Percentiles rank a stretch among this genome's conserved stretches.
These are phyloP conservation scores for Heteromyza rotundicornis DNA, from an alignment of 2,888 invertebrate species.

Conservation along the genomic window DNA sequence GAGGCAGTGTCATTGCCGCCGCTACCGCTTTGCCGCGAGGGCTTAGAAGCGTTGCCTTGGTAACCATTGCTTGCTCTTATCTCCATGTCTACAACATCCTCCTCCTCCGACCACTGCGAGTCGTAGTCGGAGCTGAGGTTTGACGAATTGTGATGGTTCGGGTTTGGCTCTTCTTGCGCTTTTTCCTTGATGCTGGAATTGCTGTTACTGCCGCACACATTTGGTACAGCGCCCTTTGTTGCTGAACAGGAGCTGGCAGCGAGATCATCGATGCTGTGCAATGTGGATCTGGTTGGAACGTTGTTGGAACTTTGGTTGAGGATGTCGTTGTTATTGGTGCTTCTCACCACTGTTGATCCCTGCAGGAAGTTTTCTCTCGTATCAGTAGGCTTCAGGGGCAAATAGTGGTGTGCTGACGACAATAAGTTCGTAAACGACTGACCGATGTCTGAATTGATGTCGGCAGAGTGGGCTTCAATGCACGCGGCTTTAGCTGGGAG, in stretches of 20 bases:
- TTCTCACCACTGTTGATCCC: not conserved
- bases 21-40: conserved; percentile 61
- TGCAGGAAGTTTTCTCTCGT: not conserved
- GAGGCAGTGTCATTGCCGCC: conserved; percentile 42
- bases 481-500: too few species aligned
- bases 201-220: conserved; percentile 12
- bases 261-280: too few species aligned
- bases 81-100: conserved; percentile 53
- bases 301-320: conserved; percentile 28
- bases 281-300: not conserved
- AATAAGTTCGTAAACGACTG: conserved; percentile 45
- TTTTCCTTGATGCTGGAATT: conserved; percentile 7
- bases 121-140: conserved; percentile 50
- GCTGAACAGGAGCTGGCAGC: too few species aligned
- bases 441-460: conserved; percentile 29
- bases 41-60: conserved; percentile 62
- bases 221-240: conserved; percentile 22
- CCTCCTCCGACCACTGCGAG: conserved; percentile 47
- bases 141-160: conserved; percentile 39
- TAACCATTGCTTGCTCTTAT: conserved; percentile 56
- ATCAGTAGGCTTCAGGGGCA: conserved; percentile 21
- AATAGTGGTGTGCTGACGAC: conserved; percentile 29
- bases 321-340: conserved; percentile 27
- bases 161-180: not conserved
- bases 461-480: too few species aligned